phyloP scores from a whole-genome alignment of 2,113 vertebrate genomes.

The Amazona vittata region DNA sequence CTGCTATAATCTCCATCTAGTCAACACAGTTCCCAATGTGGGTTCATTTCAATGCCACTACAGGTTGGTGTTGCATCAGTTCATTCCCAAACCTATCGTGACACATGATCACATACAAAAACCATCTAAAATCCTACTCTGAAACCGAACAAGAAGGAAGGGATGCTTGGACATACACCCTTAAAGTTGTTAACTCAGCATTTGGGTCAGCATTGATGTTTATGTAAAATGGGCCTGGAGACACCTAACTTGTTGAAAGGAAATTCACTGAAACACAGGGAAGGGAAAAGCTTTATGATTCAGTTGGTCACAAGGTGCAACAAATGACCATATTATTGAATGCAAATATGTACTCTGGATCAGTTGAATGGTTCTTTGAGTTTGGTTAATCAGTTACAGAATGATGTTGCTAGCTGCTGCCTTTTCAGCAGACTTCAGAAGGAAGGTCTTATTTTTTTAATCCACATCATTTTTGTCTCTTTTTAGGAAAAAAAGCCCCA shows the following conservation, averaged over 20 bases:
- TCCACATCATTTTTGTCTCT: neutral
- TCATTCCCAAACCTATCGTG: neutral
- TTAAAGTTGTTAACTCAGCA: neutral
- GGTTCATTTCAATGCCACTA: neutral
- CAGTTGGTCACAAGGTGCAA: neutral
- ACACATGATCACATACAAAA: neutral
- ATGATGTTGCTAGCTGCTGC: neutral
- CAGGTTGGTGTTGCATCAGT: neutral
- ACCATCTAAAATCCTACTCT: neutral
- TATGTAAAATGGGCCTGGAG: neutral
- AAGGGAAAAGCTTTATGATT: neutral
- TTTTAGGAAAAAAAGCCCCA: neutral
- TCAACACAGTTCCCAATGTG: neutral
- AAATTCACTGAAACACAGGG: neutral
- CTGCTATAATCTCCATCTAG: neutral
- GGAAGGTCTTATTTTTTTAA: neutral
- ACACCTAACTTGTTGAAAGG: neutral
- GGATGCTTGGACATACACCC: neutral
- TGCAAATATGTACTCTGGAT: constrained; percentile 36
- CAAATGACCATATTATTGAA: neutral
- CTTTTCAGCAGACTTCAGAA: neutral
- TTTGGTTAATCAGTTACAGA: constrained; percentile 31
- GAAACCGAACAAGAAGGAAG: neutral
- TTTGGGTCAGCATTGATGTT: neutral
- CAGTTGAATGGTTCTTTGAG: neutral